Percentiles rank a stretch among this genome's conserved stretches.
phyloP scores from a whole-genome alignment of 2,797 vertebrate species.

The Acanthurus lineatus region DNA sequence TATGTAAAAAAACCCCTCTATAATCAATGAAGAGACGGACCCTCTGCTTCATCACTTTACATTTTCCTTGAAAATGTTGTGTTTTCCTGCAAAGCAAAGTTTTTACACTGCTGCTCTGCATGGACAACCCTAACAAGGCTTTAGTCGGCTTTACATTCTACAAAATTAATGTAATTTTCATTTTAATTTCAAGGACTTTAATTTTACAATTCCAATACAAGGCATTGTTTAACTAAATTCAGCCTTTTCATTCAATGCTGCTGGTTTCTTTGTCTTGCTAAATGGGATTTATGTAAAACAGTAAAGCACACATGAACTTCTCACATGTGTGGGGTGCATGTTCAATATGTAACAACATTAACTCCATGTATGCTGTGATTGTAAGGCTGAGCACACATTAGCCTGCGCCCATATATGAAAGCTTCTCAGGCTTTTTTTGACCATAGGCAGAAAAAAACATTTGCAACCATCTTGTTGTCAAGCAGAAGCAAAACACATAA shows the following conservation, averaged over 20 bases:
- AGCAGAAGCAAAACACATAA: conserved; percentile 3
- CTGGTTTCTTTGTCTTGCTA: neutral
- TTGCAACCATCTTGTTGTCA: neutral
- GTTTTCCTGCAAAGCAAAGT: too few species aligned
- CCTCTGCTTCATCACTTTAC: neutral
- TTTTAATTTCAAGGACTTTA: neutral
- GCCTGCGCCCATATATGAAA: neutral
- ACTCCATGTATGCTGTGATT: neutral
- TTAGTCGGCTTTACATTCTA: neutral
- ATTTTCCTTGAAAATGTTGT: too few species aligned
- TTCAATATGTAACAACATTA: neutral
- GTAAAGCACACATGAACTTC: neutral
- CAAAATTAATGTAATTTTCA: neutral
- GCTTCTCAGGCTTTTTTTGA: neutral
- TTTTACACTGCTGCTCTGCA: neutral
- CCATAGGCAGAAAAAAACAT: neutral
- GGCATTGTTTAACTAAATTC: neutral
- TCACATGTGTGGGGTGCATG: neutral
- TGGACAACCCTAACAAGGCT: neutral
- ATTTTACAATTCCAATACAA: neutral
- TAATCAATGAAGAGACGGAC: neutral
- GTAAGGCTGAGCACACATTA: neutral
- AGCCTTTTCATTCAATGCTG: neutral
- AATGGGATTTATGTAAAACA: neutral
- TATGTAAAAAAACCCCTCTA: neutral